These are phyloP conservation scores for Acanthurus tractus DNA, from an alignment of 2,797 vertebrate species.

Conservation along the genomic window DNA sequence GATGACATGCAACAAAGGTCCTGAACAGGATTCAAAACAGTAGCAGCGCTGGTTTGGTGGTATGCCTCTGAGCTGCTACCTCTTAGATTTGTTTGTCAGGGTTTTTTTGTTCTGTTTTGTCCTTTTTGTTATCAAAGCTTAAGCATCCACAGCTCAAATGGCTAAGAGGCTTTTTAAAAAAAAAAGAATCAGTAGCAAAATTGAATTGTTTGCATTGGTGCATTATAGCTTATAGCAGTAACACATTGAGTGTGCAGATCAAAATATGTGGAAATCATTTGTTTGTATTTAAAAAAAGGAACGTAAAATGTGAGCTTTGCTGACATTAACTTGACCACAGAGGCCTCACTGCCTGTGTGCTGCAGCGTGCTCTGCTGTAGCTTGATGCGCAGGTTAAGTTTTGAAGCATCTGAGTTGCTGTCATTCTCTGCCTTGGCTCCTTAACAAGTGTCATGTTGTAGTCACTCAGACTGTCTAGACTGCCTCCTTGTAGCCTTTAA, in stretches of 20 bases:
- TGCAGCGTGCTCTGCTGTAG: not conserved
- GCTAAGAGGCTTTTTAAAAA: not conserved
- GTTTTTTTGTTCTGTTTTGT: not conserved
- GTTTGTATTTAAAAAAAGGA: not conserved
- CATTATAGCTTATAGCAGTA: not conserved
- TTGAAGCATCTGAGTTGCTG: conserved; percentile 31
- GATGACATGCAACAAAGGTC: too few species aligned
- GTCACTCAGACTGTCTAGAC: conserved; percentile 2
- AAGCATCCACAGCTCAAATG: not conserved
- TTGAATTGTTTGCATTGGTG: not conserved
- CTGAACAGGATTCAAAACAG: not conserved
- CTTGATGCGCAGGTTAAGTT: not conserved
- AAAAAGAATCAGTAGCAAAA: too few species aligned
- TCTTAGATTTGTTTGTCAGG: not conserved
- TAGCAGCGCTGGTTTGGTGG: not conserved
- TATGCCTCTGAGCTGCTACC: not conserved
- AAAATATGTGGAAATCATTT: not conserved
- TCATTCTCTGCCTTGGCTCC: conserved; percentile 9
- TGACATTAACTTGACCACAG: not conserved
- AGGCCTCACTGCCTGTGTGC: not conserved
- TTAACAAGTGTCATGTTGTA: conserved; percentile 44
- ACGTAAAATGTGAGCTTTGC: not conserved
- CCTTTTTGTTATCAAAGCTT: not conserved
- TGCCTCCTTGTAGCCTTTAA: conserved; percentile 29
- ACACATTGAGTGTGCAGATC: not conserved